Evolutionary conservation across 2,113 vertebrate species (phyloP), one percentile per base, ranked within the genome.

Genomic region (Ceyx margarethae): DNA sequence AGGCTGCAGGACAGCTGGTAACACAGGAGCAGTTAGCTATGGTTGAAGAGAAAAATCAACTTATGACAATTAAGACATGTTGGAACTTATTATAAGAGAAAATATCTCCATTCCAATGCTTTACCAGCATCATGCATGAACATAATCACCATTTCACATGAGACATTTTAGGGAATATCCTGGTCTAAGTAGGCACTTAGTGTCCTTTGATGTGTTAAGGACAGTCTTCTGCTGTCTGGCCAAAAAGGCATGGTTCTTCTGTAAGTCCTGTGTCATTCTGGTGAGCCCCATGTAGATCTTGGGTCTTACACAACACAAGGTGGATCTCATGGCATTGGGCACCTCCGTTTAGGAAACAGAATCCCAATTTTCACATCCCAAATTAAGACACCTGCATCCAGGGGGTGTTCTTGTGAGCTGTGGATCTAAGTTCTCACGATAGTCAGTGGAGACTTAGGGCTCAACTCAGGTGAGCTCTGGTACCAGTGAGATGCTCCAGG

Each of bases 391-490:
- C 6, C 13, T 53, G 17, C 23, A 29, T 53, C 73, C 25, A 2
- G 3, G 3, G 3, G 76, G 16, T 21, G 15, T 35, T 6, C 23
- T 65, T 45, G 12, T 45, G 56, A 86, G 5, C 3, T 80, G 15
- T 21, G 7, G 43, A 3, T n/a, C 67, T 53, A n/a, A 80, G 5
- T 8, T 48, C 6, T 25, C 7, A 3, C 15, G 29, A 40, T 1
- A 60, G 13, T 5, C 26, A 31, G 2, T 0, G 0, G 20, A 82
- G 40, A 23, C 37, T 48, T 78, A 54, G 18, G 29, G 21, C 6
- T 81, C 25, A 5, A 15, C 9, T 48, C 19, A 37, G 5, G 3
- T 61, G 67, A 80, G 22, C 18, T 66, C 15, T 69, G 57, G 6
- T n/a, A 40, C 10, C 29, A 73, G 8, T 16, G 60, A 80, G n/a